Evolutionary conservation across 2,888 invertebrate genomes (phyloP).

Genomic region (Ecliptopera silaceata): DNA sequence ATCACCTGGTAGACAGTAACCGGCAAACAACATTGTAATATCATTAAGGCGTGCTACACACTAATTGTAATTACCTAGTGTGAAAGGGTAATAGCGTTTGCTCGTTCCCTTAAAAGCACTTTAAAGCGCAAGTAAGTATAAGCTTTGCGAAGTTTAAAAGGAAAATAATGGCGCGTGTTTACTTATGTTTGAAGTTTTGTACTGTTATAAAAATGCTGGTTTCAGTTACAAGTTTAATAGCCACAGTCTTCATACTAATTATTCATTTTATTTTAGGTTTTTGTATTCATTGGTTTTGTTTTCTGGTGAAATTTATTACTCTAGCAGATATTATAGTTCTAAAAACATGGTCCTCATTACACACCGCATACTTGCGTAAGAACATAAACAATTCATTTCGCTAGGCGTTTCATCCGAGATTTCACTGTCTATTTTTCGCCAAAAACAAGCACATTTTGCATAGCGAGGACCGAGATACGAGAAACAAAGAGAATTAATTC

Average conservation of each 20-base stretch:
- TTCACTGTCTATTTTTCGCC: slow-evolving; percentile 5
- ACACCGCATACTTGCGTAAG: background rate
- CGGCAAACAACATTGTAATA: slow-evolving; percentile 27
- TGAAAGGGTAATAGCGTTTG: slow-evolving; percentile 29
- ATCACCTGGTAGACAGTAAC: slow-evolving; percentile 22
- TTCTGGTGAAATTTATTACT: no score
- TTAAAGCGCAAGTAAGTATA: slow-evolving; percentile 23
- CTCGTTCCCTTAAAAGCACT: slow-evolving; percentile 32
- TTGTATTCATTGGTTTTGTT: no score
- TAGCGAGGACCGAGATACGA: slow-evolving; percentile 7
- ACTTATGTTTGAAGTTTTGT: slow-evolving; percentile 4
- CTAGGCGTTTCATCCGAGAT: slow-evolving; percentile 4
- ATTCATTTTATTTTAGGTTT: no score
- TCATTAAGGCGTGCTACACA: slow-evolving; percentile 28
- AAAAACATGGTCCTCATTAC: no score
- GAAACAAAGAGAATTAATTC: slow-evolving; percentile 25
- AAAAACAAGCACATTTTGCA: slow-evolving; percentile 7
- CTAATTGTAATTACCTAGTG: slow-evolving; percentile 32
- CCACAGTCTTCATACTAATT: no score
- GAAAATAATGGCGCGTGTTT: slow-evolving; percentile 15
- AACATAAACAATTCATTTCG: slow-evolving; percentile 1
- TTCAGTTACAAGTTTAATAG: background rate
- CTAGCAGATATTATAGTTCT: no score
- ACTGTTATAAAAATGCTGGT: background rate
- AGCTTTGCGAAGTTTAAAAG: slow-evolving; percentile 19